These are phyloP conservation scores for Watsonalla binaria DNA, from an alignment of 2,888 invertebrate species.

Conservation along the genomic window DNA sequence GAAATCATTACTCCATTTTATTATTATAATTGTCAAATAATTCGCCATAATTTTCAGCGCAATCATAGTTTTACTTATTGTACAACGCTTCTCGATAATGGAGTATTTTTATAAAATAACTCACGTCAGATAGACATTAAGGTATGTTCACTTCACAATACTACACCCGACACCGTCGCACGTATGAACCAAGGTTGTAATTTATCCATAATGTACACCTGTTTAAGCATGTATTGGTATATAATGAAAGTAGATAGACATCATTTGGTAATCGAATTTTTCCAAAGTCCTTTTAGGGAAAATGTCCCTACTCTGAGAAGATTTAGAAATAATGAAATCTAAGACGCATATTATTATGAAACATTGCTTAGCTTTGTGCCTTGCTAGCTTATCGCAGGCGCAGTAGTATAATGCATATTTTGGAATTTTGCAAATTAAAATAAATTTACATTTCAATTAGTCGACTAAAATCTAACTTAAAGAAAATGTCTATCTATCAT, in stretches of 20 bases:
- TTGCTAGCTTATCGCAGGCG: too few species aligned
- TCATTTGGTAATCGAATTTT: not conserved
- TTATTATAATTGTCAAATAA: not conserved
- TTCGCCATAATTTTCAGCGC: slow-evolving; percentile 25
- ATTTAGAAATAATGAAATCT: too few species aligned
- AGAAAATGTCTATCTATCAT: too few species aligned
- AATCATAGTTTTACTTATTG: slow-evolving; percentile 10
- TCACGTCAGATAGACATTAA: slow-evolving; percentile 7
- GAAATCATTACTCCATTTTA: slow-evolving; percentile 9
- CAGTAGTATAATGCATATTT: too few species aligned
- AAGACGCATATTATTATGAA: too few species aligned
- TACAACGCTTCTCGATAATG: not conserved
- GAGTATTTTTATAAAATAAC: not conserved
- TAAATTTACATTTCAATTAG: too few species aligned
- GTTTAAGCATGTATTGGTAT: not conserved
- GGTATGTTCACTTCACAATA: not conserved
- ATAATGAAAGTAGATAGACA: not conserved
- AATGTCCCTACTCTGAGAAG: too few species aligned
- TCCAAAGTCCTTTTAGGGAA: too few species aligned
- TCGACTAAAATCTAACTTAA: too few species aligned
- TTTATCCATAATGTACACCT: not conserved
- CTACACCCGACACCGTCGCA: not conserved
- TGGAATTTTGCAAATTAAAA: too few species aligned
- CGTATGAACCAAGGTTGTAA: not conserved
- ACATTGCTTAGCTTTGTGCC: too few species aligned